Evolutionary conservation across 2,888 invertebrate species (phyloP).

Genomic region (Parascotia fuliginaria): DNA sequence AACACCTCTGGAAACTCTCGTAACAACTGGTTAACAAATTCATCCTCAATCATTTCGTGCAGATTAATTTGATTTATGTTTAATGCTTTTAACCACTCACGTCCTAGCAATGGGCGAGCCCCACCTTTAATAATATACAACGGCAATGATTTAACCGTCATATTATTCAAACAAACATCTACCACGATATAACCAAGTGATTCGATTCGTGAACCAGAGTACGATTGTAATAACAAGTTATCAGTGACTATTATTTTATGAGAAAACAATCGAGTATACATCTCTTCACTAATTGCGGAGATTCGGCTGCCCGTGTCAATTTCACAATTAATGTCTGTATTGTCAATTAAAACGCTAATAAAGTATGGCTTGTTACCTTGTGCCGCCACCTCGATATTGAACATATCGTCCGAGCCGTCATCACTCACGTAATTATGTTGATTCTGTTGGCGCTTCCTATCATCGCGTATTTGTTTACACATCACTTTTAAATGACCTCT

Average conservation of each 20-base stretch:
- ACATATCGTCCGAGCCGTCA: background rate
- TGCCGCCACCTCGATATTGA: background rate
- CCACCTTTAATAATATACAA: constrained; percentile 25
- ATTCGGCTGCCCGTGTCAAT: background rate
- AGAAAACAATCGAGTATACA: background rate
- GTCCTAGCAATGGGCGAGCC: constrained; percentile 16
- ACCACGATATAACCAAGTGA: constrained; percentile 3
- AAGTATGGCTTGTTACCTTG: constrained; percentile 1
- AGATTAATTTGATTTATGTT: constrained; percentile 19
- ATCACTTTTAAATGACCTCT: constrained; percentile 38
- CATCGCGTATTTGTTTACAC: constrained; percentile 27
- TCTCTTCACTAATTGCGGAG: constrained; percentile 3
- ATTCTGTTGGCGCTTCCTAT: background rate
- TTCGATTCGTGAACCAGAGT: background rate
- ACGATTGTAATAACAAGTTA: constrained; percentile 1
- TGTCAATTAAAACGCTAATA: constrained; percentile 1
- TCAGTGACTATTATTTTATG: background rate
- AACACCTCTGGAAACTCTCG: background rate
- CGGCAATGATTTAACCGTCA: background rate
- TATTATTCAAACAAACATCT: background rate
- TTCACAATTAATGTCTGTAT: background rate
- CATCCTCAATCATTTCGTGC: background rate
- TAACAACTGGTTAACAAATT: background rate
- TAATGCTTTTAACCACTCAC: constrained; percentile 25
- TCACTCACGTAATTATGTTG: background rate